Evolutionary conservation across 2,888 invertebrate species (phyloP), one percentile per base, ranked within the genome.

Genomic region (Lasioglossum calceatum): DNA sequence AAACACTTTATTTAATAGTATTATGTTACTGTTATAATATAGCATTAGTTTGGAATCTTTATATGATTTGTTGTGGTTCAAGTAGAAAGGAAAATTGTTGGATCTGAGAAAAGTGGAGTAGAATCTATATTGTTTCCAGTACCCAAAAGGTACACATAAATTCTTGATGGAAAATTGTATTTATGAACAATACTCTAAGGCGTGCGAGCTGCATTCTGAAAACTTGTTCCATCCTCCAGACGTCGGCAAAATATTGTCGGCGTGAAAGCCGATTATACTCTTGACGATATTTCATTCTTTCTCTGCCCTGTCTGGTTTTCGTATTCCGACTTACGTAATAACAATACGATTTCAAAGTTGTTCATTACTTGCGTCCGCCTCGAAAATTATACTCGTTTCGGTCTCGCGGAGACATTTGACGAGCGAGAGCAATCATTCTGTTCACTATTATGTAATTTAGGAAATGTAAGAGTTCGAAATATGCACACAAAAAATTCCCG

Each of bases 261-360:
- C 74, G 79, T 77, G 32, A 86, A 87, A 89, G 79, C 87, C 88
- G 89, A 88, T 91, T 91, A 88, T 80, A 85, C 86, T 61, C 19
- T 76, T 70, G 84, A 81, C 86, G 82, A 82, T 79, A 85, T 90
- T 89, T 84, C 88, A 74, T 87, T 89, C 88, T 78, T 82, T 42
- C 71, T 83, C 84, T 87, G 82, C 79, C 84, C 39, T 84, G 58
- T 82, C 80, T 87, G 89, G 87, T 84, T 85, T 88, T 87, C 85
- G 76, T 84, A 87, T 85, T 82, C 54, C 74, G 79, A 84, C 83
- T 86, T 72, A 64, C 70, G 74, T 85, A 88, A 89, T 85, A 81
- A 50, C 50, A 86, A 86, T 86, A 75, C 84, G 79, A 88, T 82
- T 89, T 85, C 74, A 77, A 85, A 82, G 84, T 88, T 85, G 85